Evolutionary conservation across 1,140 invertebrate species (phyloP).

Genomic region (Pseudomyrmex dendroicus): DNA sequence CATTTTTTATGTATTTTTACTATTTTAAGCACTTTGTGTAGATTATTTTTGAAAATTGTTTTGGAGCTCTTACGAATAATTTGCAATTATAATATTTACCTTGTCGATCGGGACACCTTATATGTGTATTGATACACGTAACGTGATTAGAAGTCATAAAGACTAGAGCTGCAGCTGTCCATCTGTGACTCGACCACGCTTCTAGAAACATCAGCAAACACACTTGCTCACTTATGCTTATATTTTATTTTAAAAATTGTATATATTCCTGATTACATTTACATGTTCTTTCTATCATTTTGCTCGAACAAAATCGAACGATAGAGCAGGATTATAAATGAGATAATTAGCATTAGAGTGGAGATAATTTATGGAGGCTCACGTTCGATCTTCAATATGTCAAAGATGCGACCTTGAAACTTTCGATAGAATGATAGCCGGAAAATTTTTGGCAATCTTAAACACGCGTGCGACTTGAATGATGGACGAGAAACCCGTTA

Average conservation of each 20-base stretch:
- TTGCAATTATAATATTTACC: conserved; percentile 16
- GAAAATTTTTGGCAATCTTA: conserved; percentile 69
- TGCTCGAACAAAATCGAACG: too few species aligned
- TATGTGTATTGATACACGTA: conserved; percentile 11
- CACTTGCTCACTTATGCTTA: too few species aligned
- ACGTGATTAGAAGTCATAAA: conserved; percentile 41
- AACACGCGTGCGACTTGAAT: conserved; percentile 17
- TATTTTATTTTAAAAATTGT: too few species aligned
- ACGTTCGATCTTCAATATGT: neutral
- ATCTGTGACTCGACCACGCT: conserved; percentile 8
- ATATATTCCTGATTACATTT: too few species aligned
- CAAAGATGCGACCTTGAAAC: conserved; percentile 17
- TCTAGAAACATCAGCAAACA: neutral
- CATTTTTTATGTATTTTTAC: neutral
- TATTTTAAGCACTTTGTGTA: too few species aligned
- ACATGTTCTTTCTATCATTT: too few species aligned
- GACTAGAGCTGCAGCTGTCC: neutral
- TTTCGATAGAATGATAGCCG: neutral
- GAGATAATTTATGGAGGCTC: neutral
- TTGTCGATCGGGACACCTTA: neutral
- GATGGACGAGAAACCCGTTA: conserved; percentile 70
- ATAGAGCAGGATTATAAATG: neutral
- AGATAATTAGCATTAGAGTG: conserved; percentile 10
- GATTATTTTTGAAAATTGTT: neutral
- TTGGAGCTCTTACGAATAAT: too few species aligned